Evolutionary conservation across 2,113 vertebrate species (phyloP).

Genomic region (Prochilodus magdalenae): DNA sequence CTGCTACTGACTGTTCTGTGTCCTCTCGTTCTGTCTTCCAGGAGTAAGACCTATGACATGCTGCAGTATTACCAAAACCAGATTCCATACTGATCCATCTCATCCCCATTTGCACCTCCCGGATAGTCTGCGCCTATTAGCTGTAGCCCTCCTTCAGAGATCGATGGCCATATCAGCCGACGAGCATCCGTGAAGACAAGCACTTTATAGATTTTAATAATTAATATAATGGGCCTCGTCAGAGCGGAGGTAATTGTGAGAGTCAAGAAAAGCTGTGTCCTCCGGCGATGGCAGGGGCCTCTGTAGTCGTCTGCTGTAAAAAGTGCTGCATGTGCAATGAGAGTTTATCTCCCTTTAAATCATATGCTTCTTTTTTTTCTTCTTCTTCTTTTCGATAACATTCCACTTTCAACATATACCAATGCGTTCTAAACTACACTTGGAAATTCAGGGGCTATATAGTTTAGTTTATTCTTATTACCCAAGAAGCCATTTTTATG

Average conservation of each 20-base stretch:
- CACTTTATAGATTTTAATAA: slow-evolving; percentile 55
- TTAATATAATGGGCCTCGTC: slow-evolving; percentile 3
- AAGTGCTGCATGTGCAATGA: slow-evolving; percentile 32
- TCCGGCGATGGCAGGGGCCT: neutral
- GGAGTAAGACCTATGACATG: slow-evolving; percentile 98
- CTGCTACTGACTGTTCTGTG: too few species aligned
- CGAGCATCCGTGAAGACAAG: slow-evolving; percentile 32
- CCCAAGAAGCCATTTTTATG: slow-evolving; percentile 70
- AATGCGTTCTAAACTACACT: slow-evolving; percentile 34
- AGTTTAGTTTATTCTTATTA: slow-evolving; percentile 43
- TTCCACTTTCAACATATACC: slow-evolving; percentile 54
- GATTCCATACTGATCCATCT: slow-evolving; percentile 89
- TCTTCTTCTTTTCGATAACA: slow-evolving; percentile 47
- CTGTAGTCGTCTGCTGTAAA: slow-evolving; percentile 37
- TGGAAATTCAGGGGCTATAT: slow-evolving; percentile 39
- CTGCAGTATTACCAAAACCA: slow-evolving; percentile 99
- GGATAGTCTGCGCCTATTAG: neutral
- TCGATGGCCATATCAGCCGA: slow-evolving; percentile 23
- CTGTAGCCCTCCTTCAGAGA: neutral
- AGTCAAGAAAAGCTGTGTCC: slow-evolving; percentile 14
- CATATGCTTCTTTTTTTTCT: neutral
- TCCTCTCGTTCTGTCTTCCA: slow-evolving; percentile 63
- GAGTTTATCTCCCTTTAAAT: slow-evolving; percentile 41
- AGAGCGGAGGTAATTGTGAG: slow-evolving; percentile 3
- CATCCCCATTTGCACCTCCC: neutral